A percentile compares a stretch with the other conserved stretches of the same genome.
These are phyloP conservation scores for Ploceus nigricollis DNA, from an alignment of 2,113 vertebrate species.

Conservation along the genomic window DNA sequence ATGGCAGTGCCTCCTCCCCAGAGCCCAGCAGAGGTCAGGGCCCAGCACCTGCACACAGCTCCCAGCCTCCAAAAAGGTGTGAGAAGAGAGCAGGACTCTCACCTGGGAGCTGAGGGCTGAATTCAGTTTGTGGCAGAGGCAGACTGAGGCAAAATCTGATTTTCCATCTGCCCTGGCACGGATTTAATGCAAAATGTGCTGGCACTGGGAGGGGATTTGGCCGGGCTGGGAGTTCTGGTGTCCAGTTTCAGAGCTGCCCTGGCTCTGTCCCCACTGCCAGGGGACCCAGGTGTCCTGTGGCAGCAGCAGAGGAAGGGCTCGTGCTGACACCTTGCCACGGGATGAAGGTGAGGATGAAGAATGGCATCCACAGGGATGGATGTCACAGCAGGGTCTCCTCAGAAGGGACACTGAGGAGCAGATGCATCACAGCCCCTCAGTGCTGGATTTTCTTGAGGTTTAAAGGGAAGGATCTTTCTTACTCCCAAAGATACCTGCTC, in stretches of 20 bases:
- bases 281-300: background rate
- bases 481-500: background rate
- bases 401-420: accelerated
- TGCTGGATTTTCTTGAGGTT: background rate
- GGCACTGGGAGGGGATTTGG: background rate
- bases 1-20: accelerated
- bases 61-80: background rate
- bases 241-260: background rate
- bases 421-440: background rate
- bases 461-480: background rate
- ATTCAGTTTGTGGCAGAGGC: background rate
- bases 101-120: background rate
- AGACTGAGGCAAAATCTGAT: background rate
- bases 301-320: background rate
- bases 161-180: background rate
- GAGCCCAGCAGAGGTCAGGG: background rate
- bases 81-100: no score
- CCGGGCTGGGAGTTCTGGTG: background rate
- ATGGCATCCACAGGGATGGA: background rate
- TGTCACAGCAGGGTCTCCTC: background rate
- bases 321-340: background rate
- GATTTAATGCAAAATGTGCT: background rate
- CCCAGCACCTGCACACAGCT: background rate
- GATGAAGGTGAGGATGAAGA: background rate
- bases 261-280: background rate